Conservation (phyloP, 2,113 vertebrate genomes). For the Catharus bicknelli region DNA sequence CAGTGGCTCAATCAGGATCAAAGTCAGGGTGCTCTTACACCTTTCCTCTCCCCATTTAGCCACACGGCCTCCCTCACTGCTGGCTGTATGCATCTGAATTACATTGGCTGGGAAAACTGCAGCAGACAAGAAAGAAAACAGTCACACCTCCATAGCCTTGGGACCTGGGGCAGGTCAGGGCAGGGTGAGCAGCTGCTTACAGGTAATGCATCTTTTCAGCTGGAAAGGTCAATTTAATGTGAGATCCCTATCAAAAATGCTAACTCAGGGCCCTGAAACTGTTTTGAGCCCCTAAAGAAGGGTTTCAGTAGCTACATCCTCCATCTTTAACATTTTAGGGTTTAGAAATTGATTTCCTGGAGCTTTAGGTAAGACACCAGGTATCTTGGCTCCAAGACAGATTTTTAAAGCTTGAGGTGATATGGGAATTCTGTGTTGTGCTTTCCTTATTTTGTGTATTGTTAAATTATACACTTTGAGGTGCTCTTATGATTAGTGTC, state of each 20-base stretch:
- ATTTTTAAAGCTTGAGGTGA: constrained; percentile 19
- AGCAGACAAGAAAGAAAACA: constrained; percentile 28
- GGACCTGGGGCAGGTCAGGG: constrained; percentile 29
- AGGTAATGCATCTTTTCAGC: constrained; percentile 62
- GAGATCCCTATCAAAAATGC: constrained; percentile 53
- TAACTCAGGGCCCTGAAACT: constrained; percentile 48
- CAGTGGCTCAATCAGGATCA: background rate
- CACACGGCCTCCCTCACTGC: background rate
- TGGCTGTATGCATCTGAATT: background rate
- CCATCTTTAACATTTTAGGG: background rate
- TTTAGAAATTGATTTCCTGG: background rate
- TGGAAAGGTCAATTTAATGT: constrained; percentile 49
- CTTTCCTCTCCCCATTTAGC: background rate
- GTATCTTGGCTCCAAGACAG: constrained; percentile 36
- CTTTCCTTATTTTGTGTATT: constrained; percentile 33
- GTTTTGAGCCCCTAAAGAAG: constrained; percentile 13
- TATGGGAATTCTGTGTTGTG: constrained; percentile 23
- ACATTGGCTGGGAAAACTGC: background rate
- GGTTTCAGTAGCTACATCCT: background rate
- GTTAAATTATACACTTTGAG: constrained; percentile 41
- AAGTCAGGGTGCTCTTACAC: background rate
- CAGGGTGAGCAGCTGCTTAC: constrained; percentile 51
- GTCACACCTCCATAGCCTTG: constrained; percentile 47
- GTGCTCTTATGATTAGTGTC: constrained; percentile 41
- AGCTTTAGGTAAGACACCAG: background rate